phyloP scores from a whole-genome alignment of 1,140 invertebrate genomes.

The Heliconius congener region DNA sequence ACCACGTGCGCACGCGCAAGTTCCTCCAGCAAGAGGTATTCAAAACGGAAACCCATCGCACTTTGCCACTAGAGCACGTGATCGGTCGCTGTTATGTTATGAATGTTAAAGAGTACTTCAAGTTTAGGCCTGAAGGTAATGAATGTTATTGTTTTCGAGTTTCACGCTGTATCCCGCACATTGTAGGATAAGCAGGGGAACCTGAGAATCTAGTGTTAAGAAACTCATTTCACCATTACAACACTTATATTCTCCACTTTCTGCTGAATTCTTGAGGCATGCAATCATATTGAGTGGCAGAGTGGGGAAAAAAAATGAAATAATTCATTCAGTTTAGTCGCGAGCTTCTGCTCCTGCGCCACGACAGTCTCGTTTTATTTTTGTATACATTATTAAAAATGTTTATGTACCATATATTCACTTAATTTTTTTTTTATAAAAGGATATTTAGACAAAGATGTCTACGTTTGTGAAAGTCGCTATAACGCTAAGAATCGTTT shows the following conservation, averaged over 20 bases:
- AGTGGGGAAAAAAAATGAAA: no score
- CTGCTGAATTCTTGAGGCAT: no score
- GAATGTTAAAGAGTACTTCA: constrained; percentile 97
- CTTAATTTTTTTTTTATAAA: constrained; percentile 29
- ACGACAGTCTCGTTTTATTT: no score
- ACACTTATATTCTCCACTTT: no score
- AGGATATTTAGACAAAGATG: constrained; percentile 94
- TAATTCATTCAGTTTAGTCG: no score
- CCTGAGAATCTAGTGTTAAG: no score
- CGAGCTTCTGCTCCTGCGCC: no score
- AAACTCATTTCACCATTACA: no score
- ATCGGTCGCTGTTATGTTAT: constrained; percentile 96
- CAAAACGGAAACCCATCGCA: constrained; percentile 93
- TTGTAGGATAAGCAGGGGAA: no score
- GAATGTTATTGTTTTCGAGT: no score
- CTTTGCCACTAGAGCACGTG: constrained; percentile 92
- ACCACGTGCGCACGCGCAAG: constrained; percentile 96
- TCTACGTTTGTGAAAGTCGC: constrained; percentile 98
- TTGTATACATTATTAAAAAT: not conserved
- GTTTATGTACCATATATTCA: not conserved
- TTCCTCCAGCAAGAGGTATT: constrained; percentile 98
- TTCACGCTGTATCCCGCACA: no score
- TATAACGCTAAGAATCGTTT: constrained; percentile 92
- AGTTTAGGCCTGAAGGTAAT: constrained; percentile 89
- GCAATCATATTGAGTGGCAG: no score